Conservation (phyloP, 2,888 invertebrate genomes). For the Cantharis rustica region DNA sequence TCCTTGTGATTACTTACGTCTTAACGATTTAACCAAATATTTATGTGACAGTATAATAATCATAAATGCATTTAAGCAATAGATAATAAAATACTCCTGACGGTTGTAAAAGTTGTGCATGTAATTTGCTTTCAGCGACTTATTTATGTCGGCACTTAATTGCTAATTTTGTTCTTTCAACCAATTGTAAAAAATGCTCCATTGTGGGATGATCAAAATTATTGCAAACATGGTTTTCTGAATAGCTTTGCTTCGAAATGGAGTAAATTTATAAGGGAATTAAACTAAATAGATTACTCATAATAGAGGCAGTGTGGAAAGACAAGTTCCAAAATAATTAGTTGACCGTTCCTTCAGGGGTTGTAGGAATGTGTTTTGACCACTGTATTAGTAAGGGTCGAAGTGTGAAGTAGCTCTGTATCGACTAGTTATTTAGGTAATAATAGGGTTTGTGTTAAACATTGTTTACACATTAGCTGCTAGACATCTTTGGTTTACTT, state of each 20-base stretch:
- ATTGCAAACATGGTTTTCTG: background rate
- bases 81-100: background rate
- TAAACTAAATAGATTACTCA: background rate
- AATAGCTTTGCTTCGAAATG: background rate
- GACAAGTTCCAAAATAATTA: conserved; percentile 29
- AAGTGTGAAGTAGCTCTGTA: conserved; percentile 39
- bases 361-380: conserved; percentile 35
- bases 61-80: conserved; percentile 14
- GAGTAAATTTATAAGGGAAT: background rate
- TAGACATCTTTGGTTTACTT: conserved; percentile 31
- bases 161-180: background rate
- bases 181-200: background rate
- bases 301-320: background rate
- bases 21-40: conserved; percentile 38
- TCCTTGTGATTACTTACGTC: conserved; percentile 42
- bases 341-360: conserved; percentile 30
- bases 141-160: background rate
- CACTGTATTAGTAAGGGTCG: conserved; percentile 33
- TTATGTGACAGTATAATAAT: conserved; percentile 33
- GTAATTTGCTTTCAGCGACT: background rate
- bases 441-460: conserved; percentile 41
- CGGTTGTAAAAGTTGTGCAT: background rate
- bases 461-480: conserved; percentile 41
- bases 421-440: conserved; percentile 41
- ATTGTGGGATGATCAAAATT: background rate